A percentile compares a stretch with the other conserved stretches of the same genome.
These are phyloP conservation scores for Trachops cirrhosus DNA, from an alignment of 2,797 vertebrate species.

Conservation along the genomic window DNA sequence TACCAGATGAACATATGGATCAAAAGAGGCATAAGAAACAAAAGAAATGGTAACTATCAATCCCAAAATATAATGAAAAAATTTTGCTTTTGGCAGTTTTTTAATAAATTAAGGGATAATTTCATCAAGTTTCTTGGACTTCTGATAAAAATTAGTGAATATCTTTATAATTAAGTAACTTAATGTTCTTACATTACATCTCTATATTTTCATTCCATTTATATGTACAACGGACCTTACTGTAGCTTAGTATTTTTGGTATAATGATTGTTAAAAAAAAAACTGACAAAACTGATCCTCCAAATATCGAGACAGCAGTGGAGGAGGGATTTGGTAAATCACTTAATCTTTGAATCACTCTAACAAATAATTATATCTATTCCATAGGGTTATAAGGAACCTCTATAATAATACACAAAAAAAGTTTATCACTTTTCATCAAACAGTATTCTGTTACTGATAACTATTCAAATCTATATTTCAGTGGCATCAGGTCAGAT, in stretches of 20 bases:
- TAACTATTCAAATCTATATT: neutral
- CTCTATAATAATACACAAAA: neutral
- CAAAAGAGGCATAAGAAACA: neutral
- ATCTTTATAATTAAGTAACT: neutral
- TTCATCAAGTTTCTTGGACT: neutral
- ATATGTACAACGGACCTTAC: neutral
- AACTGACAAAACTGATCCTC: neutral
- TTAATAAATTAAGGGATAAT: neutral
- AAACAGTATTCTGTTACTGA: neutral
- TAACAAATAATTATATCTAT: slow-evolving; percentile 19
- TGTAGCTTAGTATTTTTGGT: neutral
- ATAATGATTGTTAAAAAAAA: neutral
- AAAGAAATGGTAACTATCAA: neutral
- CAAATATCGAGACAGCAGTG: neutral
- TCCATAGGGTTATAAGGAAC: neutral
- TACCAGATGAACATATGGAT: neutral
- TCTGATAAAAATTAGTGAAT: neutral
- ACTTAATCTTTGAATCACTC: neutral
- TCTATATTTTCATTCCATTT: neutral
- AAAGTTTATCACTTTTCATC: neutral
- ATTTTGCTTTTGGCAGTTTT: neutral
- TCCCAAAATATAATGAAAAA: neutral
- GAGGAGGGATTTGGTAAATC: neutral
- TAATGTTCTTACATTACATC: neutral
- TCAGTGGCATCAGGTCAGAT: neutral